Conservation (phyloP, 2,113 vertebrate species). For the Aptenodytes forsteri region DNA sequence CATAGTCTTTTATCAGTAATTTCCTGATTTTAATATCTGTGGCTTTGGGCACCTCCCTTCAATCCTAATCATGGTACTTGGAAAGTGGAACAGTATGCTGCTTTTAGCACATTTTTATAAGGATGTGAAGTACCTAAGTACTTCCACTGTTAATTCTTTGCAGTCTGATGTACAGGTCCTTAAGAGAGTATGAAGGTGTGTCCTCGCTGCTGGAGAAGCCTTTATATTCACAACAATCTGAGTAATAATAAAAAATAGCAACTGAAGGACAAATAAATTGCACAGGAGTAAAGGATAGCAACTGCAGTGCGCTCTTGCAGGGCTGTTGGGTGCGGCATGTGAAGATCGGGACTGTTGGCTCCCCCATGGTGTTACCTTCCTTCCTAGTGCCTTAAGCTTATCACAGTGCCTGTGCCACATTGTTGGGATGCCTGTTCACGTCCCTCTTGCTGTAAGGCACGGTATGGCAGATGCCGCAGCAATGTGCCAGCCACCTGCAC, state of each 20-base stretch:
- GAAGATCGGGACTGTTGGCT: background rate
- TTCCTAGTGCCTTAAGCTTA: background rate
- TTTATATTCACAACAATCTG: background rate
- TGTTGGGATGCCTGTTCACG: background rate
- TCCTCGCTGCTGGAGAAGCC: background rate
- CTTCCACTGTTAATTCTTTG: background rate
- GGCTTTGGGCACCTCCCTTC: background rate
- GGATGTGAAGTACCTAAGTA: background rate
- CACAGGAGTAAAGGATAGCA: background rate
- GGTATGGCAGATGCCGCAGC: background rate
- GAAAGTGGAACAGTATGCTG: background rate
- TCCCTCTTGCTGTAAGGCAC: background rate
- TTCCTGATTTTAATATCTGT: background rate
- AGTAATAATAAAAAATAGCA: background rate
- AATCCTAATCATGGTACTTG: background rate
- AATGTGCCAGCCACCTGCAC: background rate
- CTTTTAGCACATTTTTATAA: background rate
- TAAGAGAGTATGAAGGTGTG: background rate
- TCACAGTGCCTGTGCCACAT: fast-evolving
- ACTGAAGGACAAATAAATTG: background rate
- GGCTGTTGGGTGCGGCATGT: fast-evolving
- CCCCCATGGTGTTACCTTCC: background rate
- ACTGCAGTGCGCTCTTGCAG: background rate
- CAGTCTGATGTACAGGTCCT: background rate
- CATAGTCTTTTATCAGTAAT: fast-evolving